Base-by-base conservation (phyloP, 2,113 vertebrate genomes). In the Mystacornis crossleyi region DNA sequence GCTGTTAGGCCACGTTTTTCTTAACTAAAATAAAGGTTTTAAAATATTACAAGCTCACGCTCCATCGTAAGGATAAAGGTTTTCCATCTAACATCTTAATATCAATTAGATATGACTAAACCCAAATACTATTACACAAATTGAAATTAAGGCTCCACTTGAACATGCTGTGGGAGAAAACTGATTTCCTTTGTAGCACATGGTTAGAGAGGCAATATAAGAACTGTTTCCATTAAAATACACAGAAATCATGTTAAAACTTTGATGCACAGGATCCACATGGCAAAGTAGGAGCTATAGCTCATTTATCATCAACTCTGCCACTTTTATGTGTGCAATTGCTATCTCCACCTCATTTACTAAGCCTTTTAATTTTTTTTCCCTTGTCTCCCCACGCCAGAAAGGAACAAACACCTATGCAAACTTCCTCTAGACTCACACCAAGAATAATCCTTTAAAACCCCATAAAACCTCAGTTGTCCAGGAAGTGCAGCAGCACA, bases 351-450 rank as follows among this genome's bases (percentile, higher is more conserved):
- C 55, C 47, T 83, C 82, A 64, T 88, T 81, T 89, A 67, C 36
- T 24, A 92, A 74, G 55, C 40, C 47, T 88, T 88, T 77, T 89
- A 73, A 95, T 95, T 81, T 95, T 84, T 86, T 65, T 67, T 88
- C 79, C 57, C 92, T 91, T 79, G 54, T 71, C 31, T 83, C 55
- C 64, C 38, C 10, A 3, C 34, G 89, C 67, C 91, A 95, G 64
- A 58, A 89, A 55, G 72, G 51, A 95, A 95, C 11, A 86, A 95
- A 95, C 26, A 71, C 21, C 12, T 81, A 90, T 62, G 89, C 72
- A 95, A 93, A 96, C 33, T 28, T 86, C 45, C 72, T 77, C 55
- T 78, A 86, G 54, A 73, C 18, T 62, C 60, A 89, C 21, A 70
- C 21, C 0, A 5, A 70, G 36, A 81, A 89, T 66, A 90, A 84